A percentile compares a stretch with the other conserved stretches of the same genome.
phyloP scores from a whole-genome alignment of 1,140 invertebrate genomes.

The Drosophila tani region DNA sequence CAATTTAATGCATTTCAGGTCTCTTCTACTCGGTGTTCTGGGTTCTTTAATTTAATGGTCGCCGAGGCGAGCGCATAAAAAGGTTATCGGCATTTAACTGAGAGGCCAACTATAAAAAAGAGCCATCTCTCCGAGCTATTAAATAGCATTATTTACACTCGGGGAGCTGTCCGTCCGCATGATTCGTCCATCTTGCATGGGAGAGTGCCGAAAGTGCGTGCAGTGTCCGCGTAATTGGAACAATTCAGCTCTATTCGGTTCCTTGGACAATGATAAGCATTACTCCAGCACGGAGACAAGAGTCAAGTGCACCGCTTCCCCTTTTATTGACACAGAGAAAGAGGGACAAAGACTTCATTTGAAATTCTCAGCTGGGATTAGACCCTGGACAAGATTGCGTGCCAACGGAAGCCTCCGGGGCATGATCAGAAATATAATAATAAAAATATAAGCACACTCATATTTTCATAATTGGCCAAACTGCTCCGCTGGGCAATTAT shows the following conservation, averaged over 20 bases:
- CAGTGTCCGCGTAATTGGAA: conserved; percentile 76
- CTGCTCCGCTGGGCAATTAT: conserved; percentile 75
- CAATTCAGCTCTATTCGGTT: conserved; percentile 58
- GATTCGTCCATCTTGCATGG: conserved; percentile 22
- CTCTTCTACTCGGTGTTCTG: conserved; percentile 18
- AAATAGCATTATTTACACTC: conserved; percentile 73
- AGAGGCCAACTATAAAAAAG: conserved; percentile 66
- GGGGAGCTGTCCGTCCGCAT: conserved; percentile 14
- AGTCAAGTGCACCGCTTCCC: conserved; percentile 60
- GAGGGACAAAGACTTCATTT: neutral
- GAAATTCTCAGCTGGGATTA: conserved; percentile 29
- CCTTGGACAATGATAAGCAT: conserved; percentile 68
- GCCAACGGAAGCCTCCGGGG: conserved; percentile 38
- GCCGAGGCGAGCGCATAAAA: conserved; percentile 69
- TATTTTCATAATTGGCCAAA: conserved; percentile 80
- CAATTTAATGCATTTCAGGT: conserved; percentile 79
- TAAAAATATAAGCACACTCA: conserved; percentile 57
- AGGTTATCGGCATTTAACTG: conserved; percentile 79
- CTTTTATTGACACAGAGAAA: conserved; percentile 16
- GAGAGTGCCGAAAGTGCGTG: conserved; percentile 67
- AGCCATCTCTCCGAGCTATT: conserved; percentile 58
- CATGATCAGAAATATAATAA: conserved; percentile 63
- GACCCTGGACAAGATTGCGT: conserved; percentile 57
- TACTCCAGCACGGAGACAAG: conserved; percentile 23
- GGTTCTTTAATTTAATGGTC: conserved; percentile 66